Evolutionary conservation across 2,888 invertebrate species (phyloP), one percentile per base, ranked within the genome.

Genomic region (Harpalus rubripes): DNA sequence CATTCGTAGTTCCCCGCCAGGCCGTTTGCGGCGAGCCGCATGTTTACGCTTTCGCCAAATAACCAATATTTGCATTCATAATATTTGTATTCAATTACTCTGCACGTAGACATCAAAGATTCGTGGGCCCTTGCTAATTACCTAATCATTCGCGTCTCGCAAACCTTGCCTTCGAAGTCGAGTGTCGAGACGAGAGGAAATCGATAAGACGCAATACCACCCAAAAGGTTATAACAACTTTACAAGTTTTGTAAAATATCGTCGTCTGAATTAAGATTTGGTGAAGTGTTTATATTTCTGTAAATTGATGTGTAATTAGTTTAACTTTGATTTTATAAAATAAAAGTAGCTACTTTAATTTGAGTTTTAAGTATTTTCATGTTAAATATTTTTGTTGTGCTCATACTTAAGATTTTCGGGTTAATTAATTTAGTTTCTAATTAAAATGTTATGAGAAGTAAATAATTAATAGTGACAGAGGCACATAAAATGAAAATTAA

Each of bases 41-140:
- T 81, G 44, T 81, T 81, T 81, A 41, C 81, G 44, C 41, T 61
- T 41, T 56, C n/a, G n/a, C 68, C 59, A 81, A 81, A 81, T 68
- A 81, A 68, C 52, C 65, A 81, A 81, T 81, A 81, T 81, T 81
- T 68, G 56, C 81, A 81, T 52, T 56, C 56, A 81, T 81, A 81
- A 56, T 81, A 81, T 81, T 81, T 81, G 81, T 81, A 81, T 81
- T 81, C 56, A 81, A 81, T 81, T 81, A 81, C 81, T 68, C 68
- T 56, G 26, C 32, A 68, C 56, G 68, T 68, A 68, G 68, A 68
- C 81, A 81, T 81, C 81, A 81, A 81, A 81, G 81, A 81, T 81
- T 81, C 81, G 52, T 26, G 39, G 15, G 63, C 44, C 44, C 8
- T 41, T n/a, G 26, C 81, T 81, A 81, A 81, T 81, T 81, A 68